Percentiles rank a stretch among this genome's conserved stretches.
These are phyloP conservation scores for Austrofundulus limnaeus DNA, from an alignment of 2,113 vertebrate genomes.

Conservation along the genomic window DNA sequence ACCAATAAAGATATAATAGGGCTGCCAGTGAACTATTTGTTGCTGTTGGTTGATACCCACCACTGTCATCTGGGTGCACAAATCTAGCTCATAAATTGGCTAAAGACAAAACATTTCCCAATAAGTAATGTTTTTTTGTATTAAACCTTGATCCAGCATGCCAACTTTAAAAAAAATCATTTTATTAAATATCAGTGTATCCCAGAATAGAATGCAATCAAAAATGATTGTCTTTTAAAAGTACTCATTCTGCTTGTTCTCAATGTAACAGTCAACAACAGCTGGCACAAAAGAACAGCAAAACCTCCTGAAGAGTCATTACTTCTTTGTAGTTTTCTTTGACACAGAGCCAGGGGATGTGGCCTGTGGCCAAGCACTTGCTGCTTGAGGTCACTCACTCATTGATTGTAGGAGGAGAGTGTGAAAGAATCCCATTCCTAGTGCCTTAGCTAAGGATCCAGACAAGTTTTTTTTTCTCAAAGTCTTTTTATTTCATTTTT, in stretches of 20 bases:
- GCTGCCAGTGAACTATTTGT: too few relatives aligned
- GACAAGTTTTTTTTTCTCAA: too few relatives aligned
- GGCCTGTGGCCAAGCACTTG: conserved; percentile 19
- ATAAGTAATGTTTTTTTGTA: too few relatives aligned
- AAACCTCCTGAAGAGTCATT: conserved; percentile 14
- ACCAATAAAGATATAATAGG: too few relatives aligned
- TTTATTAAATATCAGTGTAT: not conserved
- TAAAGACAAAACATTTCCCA: too few relatives aligned
- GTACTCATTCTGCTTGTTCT: not conserved
- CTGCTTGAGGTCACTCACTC: conserved; percentile 20
- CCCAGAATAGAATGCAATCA: not conserved
- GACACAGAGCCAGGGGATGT: conserved; percentile 25
- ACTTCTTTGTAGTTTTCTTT: conserved; percentile 5
- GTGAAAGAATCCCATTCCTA: not conserved
- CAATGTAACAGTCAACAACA: conserved; percentile 1
- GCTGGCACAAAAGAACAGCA: not conserved
- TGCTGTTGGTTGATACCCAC: too few relatives aligned
- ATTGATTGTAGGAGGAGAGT: conserved; percentile 11
- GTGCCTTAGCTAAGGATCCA: too few relatives aligned
- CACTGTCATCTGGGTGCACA: too few relatives aligned
- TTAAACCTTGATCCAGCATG: too few relatives aligned
- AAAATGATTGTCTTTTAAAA: not conserved
- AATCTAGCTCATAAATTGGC: too few relatives aligned
- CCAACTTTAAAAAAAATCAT: too few relatives aligned
- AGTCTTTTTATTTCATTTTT: too few relatives aligned